These are phyloP conservation scores for Coturnix japonica DNA, from an alignment of 2,113 vertebrate genomes.

Conservation along the genomic window DNA sequence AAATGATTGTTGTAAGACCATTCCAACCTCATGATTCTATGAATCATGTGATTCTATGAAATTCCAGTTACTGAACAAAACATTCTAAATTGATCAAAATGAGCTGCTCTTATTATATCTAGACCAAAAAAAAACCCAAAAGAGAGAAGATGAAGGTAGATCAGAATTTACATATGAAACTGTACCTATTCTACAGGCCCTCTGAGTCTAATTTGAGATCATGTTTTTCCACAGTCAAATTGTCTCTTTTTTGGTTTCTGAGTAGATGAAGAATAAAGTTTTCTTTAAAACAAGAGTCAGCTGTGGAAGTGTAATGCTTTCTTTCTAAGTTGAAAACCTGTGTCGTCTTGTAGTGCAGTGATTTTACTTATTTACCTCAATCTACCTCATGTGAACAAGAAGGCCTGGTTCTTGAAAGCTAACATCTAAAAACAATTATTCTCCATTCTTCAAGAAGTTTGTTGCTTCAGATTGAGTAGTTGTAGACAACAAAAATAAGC, in stretches of 20 bases:
- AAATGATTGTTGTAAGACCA: too few relatives aligned
- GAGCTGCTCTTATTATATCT: background rate
- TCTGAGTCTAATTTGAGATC: background rate
- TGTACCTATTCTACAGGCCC: background rate
- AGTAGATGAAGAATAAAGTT: slow-evolving; percentile 21
- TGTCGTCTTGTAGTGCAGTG: background rate
- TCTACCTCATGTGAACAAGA: background rate
- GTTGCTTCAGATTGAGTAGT: background rate
- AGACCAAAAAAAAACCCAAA: background rate
- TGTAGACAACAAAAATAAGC: background rate
- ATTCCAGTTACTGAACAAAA: slow-evolving; percentile 41
- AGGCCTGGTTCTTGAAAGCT: background rate
- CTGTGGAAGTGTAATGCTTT: background rate
- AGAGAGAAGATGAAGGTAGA: background rate
- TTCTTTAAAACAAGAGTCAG: slow-evolving; percentile 21
- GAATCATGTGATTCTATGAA: background rate
- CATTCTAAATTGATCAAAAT: slow-evolving; percentile 41
- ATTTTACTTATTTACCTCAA: background rate
- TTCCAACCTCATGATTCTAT: too few relatives aligned
- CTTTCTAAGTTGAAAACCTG: background rate
- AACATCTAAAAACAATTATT: background rate
- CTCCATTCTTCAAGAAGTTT: background rate
- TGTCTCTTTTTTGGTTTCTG: background rate
- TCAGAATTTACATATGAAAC: background rate
- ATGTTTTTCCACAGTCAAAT: background rate